Conservation (phyloP, 2,797 vertebrate species). For the Acanthiza pusilla region DNA sequence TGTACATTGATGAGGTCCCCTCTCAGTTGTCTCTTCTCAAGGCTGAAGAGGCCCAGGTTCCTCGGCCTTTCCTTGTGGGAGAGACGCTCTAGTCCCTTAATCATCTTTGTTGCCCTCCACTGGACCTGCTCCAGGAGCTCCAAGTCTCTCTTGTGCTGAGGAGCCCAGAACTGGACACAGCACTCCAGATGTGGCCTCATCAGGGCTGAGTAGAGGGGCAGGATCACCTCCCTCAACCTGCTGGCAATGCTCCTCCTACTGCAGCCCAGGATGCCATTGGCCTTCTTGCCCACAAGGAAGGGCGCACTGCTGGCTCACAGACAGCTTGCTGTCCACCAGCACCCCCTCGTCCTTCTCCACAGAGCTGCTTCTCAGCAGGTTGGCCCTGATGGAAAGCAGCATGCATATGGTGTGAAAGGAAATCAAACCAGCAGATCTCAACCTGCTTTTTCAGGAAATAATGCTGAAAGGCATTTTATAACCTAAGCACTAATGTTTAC, state of each 20-base stretch:
- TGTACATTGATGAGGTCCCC: too few relatives aligned
- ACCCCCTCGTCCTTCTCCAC: accelerated
- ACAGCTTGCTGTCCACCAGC: background rate
- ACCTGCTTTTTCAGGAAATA: background rate
- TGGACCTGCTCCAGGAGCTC: background rate
- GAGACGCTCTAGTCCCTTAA: background rate
- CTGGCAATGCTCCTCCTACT: background rate
- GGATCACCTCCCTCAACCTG: background rate
- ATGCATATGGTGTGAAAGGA: accelerated
- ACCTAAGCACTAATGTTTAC: background rate
- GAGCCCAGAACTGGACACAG: background rate
- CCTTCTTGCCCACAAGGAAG: background rate
- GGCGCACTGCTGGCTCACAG: background rate
- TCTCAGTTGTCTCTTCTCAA: background rate
- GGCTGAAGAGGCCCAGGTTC: background rate
- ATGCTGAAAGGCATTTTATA: background rate
- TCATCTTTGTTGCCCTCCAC: background rate
- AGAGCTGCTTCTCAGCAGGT: background rate
- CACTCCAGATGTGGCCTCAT: background rate
- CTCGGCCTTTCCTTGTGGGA: background rate
- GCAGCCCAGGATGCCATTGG: accelerated
- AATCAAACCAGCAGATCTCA: background rate
- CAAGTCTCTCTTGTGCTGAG: background rate
- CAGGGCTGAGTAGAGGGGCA: background rate
- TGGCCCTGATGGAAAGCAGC: background rate